Evolutionary conservation across 1,140 invertebrate genomes (phyloP).

Genomic region (Caenorhabditis briggsae): DNA sequence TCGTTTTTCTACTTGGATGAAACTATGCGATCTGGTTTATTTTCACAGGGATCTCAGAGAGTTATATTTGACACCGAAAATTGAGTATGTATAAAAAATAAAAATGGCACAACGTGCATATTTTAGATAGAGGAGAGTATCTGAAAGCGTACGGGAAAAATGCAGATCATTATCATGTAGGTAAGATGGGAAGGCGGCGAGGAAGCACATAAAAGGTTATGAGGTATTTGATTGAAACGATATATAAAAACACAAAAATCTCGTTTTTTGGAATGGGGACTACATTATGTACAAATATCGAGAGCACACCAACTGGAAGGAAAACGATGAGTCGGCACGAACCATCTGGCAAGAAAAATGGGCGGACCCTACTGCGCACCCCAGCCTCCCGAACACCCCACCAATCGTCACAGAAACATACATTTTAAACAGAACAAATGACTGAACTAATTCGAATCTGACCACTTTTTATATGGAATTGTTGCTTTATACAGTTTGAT

Average conservation of each 20-base stretch:
- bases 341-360: too few species aligned
- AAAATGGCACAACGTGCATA: slow-evolving; percentile 49
- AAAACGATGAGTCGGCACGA: too few species aligned
- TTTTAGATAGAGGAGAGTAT: slow-evolving; percentile 3
- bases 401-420: too few species aligned
- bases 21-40: slow-evolving; percentile 10
- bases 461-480: too few species aligned
- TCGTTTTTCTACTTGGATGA: neutral
- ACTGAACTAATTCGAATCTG: too few species aligned
- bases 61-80: slow-evolving; percentile 28
- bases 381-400: too few species aligned
- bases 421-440: too few species aligned
- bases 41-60: neutral
- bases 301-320: too few species aligned
- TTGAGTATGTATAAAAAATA: neutral
- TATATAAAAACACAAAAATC: neutral
- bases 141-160: neutral
- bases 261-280: slow-evolving; percentile 42
- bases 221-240: slow-evolving; percentile 10
- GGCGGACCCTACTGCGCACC: too few species aligned
- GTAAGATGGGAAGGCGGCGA: slow-evolving; percentile 28
- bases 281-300: slow-evolving; percentile 52
- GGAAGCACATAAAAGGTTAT: neutral
- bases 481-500: too few species aligned
- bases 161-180: slow-evolving; percentile 25